Percentiles rank a stretch among this genome's conserved stretches.
These are phyloP conservation scores for Steatornis caripensis DNA, from an alignment of 2,113 vertebrate species.

Conservation along the genomic window DNA sequence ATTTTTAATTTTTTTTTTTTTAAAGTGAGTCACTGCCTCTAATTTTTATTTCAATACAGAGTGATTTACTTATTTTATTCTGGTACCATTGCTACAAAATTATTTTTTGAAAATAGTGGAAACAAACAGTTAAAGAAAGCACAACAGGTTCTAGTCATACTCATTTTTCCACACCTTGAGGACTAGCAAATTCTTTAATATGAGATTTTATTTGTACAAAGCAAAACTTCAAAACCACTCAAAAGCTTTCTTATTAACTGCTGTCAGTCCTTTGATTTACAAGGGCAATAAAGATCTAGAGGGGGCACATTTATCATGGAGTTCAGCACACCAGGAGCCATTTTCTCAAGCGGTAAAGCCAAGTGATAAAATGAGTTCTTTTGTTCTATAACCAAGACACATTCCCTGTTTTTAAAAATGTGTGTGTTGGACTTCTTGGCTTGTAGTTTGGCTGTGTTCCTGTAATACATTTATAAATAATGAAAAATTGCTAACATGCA, in stretches of 20 bases:
- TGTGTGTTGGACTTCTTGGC: slow-evolving; percentile 51
- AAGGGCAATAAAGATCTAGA: slow-evolving; percentile 85
- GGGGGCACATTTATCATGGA: slow-evolving; percentile 82
- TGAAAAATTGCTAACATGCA: slow-evolving; percentile 61
- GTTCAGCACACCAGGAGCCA: slow-evolving; percentile 81
- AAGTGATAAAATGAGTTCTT: slow-evolving; percentile 83
- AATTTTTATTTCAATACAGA: neutral
- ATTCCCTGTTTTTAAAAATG: slow-evolving; percentile 62
- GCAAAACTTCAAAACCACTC: slow-evolving; percentile 84
- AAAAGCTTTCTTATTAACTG: slow-evolving; percentile 86
- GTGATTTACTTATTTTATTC: neutral
- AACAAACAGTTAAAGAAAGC: slow-evolving; percentile 53
- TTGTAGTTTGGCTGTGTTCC: slow-evolving; percentile 55
- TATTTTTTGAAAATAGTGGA: neutral
- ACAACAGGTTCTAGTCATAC: slow-evolving; percentile 55
- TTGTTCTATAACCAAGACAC: slow-evolving; percentile 79
- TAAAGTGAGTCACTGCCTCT: neutral
- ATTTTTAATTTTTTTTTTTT: neutral
- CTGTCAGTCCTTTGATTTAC: slow-evolving; percentile 84
- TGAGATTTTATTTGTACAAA: slow-evolving; percentile 83
- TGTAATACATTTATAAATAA: slow-evolving; percentile 21
- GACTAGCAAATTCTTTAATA: slow-evolving; percentile 82
- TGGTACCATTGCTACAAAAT: neutral
- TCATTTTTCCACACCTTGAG: slow-evolving; percentile 78
- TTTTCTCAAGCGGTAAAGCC: slow-evolving; percentile 79